phyloP scores from a whole-genome alignment of 2,113 vertebrate species.

The Sciurus niger region DNA sequence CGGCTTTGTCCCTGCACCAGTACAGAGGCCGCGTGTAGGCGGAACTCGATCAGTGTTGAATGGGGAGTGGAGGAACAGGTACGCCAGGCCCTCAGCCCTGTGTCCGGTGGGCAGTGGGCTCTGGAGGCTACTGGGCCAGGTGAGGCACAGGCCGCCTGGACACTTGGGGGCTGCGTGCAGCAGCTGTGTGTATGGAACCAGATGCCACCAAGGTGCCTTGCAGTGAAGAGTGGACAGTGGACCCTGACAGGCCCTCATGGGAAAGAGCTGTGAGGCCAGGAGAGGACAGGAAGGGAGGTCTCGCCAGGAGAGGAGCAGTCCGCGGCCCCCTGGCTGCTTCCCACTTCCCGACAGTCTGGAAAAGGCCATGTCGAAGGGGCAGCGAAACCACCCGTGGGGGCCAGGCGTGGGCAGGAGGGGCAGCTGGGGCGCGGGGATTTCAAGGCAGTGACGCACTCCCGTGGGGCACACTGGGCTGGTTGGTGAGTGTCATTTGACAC shows the following conservation, averaged over 20 bases:
- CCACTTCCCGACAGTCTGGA: accelerated
- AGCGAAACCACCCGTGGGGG: accelerated
- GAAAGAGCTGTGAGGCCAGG: no score
- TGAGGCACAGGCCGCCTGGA: neutral
- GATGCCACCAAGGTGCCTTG: no score
- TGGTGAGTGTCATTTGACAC: accelerated
- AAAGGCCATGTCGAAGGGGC: neutral
- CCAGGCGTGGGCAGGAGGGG: accelerated
- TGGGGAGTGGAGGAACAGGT: no score
- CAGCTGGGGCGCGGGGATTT: no score
- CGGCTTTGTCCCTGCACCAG: neutral
- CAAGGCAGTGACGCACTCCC: accelerated
- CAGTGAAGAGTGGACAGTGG: no score
- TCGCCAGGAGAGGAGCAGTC: no score
- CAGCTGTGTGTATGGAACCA: no score
- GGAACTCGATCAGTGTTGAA: accelerated
- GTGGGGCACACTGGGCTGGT: accelerated
- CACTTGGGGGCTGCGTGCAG: accelerated
- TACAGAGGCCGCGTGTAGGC: no score
- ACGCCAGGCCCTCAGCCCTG: accelerated
- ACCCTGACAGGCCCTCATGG: no score
- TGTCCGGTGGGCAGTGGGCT: neutral
- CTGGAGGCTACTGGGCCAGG: accelerated
- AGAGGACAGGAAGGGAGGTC: no score
- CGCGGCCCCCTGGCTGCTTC: accelerated